A percentile compares a stretch with the other conserved stretches of the same genome.
phyloP scores from a whole-genome alignment of 2,113 vertebrate species.

The Phoxinus phoxinus region DNA sequence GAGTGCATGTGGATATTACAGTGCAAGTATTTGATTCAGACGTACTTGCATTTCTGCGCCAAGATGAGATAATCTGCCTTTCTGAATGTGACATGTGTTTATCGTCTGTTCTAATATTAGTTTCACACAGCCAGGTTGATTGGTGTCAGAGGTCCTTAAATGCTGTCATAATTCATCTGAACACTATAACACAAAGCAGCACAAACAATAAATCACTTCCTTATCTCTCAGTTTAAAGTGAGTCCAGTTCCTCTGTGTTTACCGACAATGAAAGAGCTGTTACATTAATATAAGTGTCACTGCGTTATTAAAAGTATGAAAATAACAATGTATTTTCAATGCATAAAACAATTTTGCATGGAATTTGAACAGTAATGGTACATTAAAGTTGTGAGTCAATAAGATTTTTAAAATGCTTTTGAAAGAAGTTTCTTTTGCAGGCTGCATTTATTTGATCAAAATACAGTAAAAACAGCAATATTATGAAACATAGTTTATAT shows the following conservation, averaged over 20 bases:
- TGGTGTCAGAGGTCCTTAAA: slow-evolving; percentile 14
- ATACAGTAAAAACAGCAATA: too few relatives aligned
- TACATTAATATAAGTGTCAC: too few relatives aligned
- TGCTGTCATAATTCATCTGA: slow-evolving; percentile 19
- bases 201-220: background rate
- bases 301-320: too few relatives aligned
- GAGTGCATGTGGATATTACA: slow-evolving; percentile 7
- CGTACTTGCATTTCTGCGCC: background rate
- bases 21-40: slow-evolving; percentile 22
- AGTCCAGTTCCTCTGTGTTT: background rate
- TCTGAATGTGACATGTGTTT: slow-evolving; percentile 14
- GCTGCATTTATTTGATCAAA: too few relatives aligned
- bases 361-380: too few relatives aligned
- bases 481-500: too few relatives aligned
- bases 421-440: too few relatives aligned
- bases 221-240: background rate
- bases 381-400: too few relatives aligned
- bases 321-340: too few relatives aligned
- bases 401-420: too few relatives aligned
- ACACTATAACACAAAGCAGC: slow-evolving; percentile 12
- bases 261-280: background rate
- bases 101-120: slow-evolving; percentile 43
- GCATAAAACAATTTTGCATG: too few relatives aligned
- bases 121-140: slow-evolving; percentile 8
- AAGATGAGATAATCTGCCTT: slow-evolving; percentile 14